Evolutionary conservation across 2,888 invertebrate species (phyloP), one percentile per base, ranked within the genome.

Genomic region (Ichneumoninae sp.): DNA sequence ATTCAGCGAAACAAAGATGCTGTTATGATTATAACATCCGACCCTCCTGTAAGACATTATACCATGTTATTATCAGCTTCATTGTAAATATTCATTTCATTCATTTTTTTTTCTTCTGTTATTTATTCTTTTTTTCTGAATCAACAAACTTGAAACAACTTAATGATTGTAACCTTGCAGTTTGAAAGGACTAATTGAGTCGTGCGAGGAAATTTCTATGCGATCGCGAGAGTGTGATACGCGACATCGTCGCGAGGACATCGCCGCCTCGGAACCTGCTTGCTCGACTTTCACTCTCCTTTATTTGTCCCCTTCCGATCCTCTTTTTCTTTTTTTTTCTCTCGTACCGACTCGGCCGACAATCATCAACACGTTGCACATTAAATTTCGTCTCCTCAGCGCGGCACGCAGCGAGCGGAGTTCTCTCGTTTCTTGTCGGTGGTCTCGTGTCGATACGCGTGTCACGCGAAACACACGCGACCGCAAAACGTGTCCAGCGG

Each of bases 381-480:
- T 77, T 63, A 68, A 36, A 76, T 76, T 76, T 76, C 44, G 76
- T 19, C 26, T 60, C 30, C 57, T 60, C 69, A 40, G 30, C 33
- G 52, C 19, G 68, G 44, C 79, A 52, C 70, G 70, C 69, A 65
- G 40, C 70, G 40, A 52, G 22, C 36, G 19, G n/a, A 40, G 30
- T 65, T 50, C 63, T 40, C 52, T 36, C 47, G 22, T 30, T 82
- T 82, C 54, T 69, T 65, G 70, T 68, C 81, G 76, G 76, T 68
- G 54, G 70, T 65, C 63, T 77, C 52, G 70, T 60, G 69, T 65
- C 70, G 66, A 65, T 65, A 63, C 33, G 65, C 52, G 54, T 69
- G 77, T 69, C 77, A 30, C 40, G 69, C 73, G 44, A 69, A 71
- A 77, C 76, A 82, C 81, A 82, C 81, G 81, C 81, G 71, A 82